These are phyloP conservation scores for Apodemia mormo DNA, from an alignment of 2,888 invertebrate species.

Conservation along the genomic window DNA sequence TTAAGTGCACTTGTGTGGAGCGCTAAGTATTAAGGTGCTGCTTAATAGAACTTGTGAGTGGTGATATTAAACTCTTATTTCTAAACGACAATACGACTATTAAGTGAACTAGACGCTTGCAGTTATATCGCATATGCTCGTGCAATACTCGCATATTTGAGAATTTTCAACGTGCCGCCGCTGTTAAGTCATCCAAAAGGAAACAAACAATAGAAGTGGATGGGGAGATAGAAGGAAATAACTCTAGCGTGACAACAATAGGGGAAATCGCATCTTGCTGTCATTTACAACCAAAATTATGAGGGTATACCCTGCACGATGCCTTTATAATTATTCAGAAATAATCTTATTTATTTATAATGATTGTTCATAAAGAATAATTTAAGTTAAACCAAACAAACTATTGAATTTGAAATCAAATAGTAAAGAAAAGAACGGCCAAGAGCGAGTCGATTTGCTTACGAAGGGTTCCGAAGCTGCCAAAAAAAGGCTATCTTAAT, in stretches of 20 bases:
- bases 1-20: not conserved
- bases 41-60: not conserved
- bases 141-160: not conserved
- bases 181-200: constrained; percentile 6
- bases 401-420: too few species aligned
- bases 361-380: too few species aligned
- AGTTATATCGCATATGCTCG: not conserved
- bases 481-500: too few species aligned
- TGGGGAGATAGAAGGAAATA: not conserved
- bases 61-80: constrained; percentile 3
- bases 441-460: too few species aligned
- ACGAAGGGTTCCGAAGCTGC: too few species aligned
- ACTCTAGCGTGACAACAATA: not conserved
- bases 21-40: not conserved
- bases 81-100: not conserved
- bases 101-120: not conserved
- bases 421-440: too few species aligned
- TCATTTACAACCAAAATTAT: not conserved
- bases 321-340: not conserved
- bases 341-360: too few species aligned
- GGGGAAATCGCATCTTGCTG: not conserved
- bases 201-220: constrained; percentile 3
- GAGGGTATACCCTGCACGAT: not conserved
- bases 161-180: not conserved
- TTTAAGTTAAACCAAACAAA: too few species aligned